phyloP scores from a whole-genome alignment of 2,797 vertebrate species.

The Chloroceryle amazona region DNA sequence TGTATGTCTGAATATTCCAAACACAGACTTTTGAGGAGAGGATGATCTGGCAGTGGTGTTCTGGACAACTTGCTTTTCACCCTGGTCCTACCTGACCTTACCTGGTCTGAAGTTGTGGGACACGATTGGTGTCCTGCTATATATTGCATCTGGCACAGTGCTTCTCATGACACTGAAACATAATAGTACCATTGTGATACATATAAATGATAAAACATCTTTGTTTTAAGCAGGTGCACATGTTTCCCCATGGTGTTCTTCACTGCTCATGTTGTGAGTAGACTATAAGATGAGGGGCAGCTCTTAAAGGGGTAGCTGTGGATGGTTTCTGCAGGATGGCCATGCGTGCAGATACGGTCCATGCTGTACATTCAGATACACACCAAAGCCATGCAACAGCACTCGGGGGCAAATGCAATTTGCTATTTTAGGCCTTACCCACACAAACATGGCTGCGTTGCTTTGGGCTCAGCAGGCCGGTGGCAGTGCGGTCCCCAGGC shows the following conservation, averaged over 20 bases:
- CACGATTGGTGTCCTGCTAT: neutral
- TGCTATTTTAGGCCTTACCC: neutral
- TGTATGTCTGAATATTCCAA: neutral
- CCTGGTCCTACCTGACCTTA: neutral
- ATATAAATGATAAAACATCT: neutral
- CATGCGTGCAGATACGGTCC: too few relatives aligned
- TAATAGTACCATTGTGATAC: rapidly evolving
- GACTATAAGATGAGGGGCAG: neutral
- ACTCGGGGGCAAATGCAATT: too few relatives aligned
- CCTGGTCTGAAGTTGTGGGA: neutral
- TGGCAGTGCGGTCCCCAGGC: neutral
- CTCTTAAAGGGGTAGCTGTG: neutral
- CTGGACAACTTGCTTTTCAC: neutral
- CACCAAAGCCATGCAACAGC: rapidly evolving
- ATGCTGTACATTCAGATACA: neutral
- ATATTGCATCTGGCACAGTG: neutral
- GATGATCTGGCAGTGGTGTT: neutral
- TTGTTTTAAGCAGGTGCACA: neutral
- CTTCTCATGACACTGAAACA: neutral
- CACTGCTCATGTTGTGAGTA: neutral
- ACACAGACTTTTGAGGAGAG: neutral
- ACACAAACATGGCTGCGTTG: rapidly evolving
- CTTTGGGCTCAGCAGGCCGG: neutral
- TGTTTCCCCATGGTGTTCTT: neutral
- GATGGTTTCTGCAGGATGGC: neutral